Percentiles rank a stretch among this genome's conserved stretches.
Conservation (phyloP, 2,113 vertebrate genomes). For the Embiotoca jacksoni region DNA sequence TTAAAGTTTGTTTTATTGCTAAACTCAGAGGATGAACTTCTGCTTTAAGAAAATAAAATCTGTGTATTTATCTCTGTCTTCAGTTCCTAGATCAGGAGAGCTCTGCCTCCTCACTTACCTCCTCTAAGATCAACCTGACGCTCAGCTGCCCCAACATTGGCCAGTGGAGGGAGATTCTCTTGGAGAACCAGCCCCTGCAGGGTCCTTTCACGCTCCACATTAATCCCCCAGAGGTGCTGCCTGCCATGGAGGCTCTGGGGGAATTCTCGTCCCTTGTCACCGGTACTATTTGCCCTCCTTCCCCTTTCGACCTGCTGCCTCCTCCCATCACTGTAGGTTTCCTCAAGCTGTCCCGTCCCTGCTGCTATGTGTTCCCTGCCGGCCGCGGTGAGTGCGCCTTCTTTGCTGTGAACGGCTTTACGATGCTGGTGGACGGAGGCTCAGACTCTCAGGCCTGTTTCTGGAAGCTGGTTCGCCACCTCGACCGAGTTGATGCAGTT, state of each 20-base stretch:
- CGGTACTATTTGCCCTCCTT: conserved; percentile 86
- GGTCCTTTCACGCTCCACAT: conserved; percentile 86
- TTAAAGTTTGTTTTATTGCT: no score
- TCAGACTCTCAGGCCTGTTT: conserved; percentile 94
- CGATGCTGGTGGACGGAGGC: conserved; percentile 92
- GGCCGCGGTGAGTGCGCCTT: conserved; percentile 94
- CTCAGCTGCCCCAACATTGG: conserved; percentile 89
- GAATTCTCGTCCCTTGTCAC: conserved; percentile 93
- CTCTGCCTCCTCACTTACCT: conserved; percentile 19
- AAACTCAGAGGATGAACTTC: background rate
- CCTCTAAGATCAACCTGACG: conserved; percentile 84
- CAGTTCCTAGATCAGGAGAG: conserved; percentile 58
- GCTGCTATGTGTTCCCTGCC: conserved; percentile 97
- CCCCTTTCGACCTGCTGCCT: conserved; percentile 93
- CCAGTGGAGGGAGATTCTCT: conserved; percentile 85
- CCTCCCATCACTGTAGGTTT: conserved; percentile 93
- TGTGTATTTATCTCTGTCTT: conserved; percentile 24
- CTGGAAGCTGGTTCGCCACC: conserved; percentile 97
- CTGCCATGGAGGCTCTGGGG: conserved; percentile 89
- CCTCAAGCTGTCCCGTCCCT: conserved; percentile 94
- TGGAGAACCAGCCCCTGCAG: conserved; percentile 83
- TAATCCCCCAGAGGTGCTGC: conserved; percentile 86
- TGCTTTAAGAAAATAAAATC: no score
- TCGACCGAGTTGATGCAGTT: conserved; percentile 95
- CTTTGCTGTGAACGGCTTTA: conserved; percentile 96